Evolutionary conservation across 2,888 invertebrate genomes (phyloP).

Genomic region (Cabera pusaria): DNA sequence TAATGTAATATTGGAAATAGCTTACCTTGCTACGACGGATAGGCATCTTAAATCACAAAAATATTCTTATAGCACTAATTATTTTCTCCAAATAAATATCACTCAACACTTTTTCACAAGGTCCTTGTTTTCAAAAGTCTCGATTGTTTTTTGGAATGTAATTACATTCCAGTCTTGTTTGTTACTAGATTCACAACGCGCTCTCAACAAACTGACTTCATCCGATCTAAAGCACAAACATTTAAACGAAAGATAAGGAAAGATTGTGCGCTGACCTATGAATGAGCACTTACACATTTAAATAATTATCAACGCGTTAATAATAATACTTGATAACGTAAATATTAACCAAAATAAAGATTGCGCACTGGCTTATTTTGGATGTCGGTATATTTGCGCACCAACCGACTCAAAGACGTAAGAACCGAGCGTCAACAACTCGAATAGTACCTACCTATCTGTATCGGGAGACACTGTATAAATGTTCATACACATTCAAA

Average conservation of each 20-base stretch:
- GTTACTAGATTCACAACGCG: constrained; percentile 60
- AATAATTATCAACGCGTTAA: constrained; percentile 66
- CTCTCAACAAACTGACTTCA: constrained; percentile 74
- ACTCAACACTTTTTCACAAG: constrained; percentile 25
- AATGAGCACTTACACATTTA: constrained; percentile 57
- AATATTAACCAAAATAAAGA: constrained; percentile 68
- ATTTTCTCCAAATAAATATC: too few species aligned
- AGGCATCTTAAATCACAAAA: constrained; percentile 61
- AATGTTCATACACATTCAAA: constrained; percentile 65
- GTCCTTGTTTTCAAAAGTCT: neutral
- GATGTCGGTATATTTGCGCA: constrained; percentile 43
- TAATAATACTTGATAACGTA: constrained; percentile 64
- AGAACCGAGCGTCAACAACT: constrained; percentile 42
- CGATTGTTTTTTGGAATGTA: too few species aligned
- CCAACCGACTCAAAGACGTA: constrained; percentile 35
- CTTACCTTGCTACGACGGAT: constrained; percentile 76
- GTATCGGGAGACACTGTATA: constrained; percentile 57
- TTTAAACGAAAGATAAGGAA: constrained; percentile 78
- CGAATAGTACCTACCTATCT: constrained; percentile 49
- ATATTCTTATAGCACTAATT: too few species aligned
- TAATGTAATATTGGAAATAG: too few species aligned
- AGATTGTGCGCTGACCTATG: constrained; percentile 70
- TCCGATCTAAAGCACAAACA: constrained; percentile 74
- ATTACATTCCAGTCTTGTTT: constrained; percentile 38
- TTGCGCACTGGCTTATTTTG: constrained; percentile 55